Conservation (phyloP, 2,797 vertebrate genomes). For the Mus minutoides region DNA sequence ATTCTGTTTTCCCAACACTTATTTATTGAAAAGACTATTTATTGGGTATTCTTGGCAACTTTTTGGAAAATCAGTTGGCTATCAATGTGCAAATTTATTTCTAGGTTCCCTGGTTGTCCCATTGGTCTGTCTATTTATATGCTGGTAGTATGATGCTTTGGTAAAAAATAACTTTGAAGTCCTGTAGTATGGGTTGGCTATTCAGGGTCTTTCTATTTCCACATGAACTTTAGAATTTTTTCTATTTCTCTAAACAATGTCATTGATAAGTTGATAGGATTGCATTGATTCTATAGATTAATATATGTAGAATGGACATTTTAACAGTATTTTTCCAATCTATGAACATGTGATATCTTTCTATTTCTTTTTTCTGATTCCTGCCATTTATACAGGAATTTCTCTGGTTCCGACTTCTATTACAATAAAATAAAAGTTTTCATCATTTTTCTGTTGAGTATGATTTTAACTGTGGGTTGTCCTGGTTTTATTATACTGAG, state of each 20-base stretch:
- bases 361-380: not conserved
- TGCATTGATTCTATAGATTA: not conserved
- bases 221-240: not conserved
- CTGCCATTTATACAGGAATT: not conserved
- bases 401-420: not conserved
- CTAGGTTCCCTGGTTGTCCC: not conserved
- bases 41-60: not conserved
- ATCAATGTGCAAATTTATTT: not conserved
- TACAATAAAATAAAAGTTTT: not conserved
- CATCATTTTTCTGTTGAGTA: not conserved
- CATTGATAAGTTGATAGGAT: not conserved
- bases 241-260: not conserved
- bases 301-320: not conserved
- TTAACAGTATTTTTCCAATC: not conserved
- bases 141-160: not conserved
- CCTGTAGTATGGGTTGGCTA: not conserved
- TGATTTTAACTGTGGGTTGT: not conserved
- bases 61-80: not conserved
- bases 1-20: not conserved
- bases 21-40: not conserved
- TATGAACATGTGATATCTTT: not conserved
- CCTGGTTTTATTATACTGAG: not conserved
- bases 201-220: not conserved
- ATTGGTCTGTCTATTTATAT: not conserved
- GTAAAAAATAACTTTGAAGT: not conserved